These are phyloP conservation scores for Etia nguti DNA, from an alignment of 2,113 vertebrate species.

Conservation along the genomic window DNA sequence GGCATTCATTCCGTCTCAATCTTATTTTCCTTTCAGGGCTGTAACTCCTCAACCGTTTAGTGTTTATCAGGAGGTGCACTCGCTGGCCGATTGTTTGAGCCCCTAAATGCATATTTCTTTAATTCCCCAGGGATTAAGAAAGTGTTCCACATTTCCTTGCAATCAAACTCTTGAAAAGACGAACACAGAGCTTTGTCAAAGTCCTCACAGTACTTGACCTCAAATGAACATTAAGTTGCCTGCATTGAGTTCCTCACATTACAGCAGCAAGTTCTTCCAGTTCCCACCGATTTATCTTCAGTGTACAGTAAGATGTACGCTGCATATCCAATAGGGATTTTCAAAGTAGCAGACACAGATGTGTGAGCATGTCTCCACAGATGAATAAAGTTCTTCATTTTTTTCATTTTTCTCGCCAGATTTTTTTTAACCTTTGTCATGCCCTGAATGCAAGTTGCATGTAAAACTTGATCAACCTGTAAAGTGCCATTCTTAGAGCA, in stretches of 20 bases:
- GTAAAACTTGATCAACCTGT: not conserved
- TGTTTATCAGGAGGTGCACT: constrained; percentile 56
- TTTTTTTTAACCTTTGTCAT: not conserved
- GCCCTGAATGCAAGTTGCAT: not conserved
- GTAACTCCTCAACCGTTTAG: constrained; percentile 50
- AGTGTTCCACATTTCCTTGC: constrained; percentile 34
- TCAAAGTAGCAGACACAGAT: constrained; percentile 3
- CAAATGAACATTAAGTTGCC: constrained; percentile 43
- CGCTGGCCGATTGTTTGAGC: constrained; percentile 42
- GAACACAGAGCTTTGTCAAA: constrained; percentile 47
- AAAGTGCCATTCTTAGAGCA: not conserved
- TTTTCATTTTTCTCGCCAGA: not conserved
- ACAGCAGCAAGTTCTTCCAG: constrained; percentile 12
- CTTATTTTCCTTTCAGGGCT: constrained; percentile 47
- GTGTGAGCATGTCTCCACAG: constrained; percentile 3
- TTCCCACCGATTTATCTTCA: constrained; percentile 24
- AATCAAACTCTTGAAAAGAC: constrained; percentile 45
- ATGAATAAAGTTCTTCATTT: not conserved
- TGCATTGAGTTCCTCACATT: constrained; percentile 31
- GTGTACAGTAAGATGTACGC: constrained; percentile 17
- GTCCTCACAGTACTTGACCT: constrained; percentile 30
- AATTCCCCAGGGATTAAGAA: constrained; percentile 62
- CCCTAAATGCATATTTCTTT: constrained; percentile 56
- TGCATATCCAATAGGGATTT: constrained; percentile 4
- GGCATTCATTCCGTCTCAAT: constrained; percentile 42